Evolutionary conservation across 2,113 vertebrate species (phyloP), one percentile per base, ranked within the genome.

Genomic region (Tragulus kanchil): DNA sequence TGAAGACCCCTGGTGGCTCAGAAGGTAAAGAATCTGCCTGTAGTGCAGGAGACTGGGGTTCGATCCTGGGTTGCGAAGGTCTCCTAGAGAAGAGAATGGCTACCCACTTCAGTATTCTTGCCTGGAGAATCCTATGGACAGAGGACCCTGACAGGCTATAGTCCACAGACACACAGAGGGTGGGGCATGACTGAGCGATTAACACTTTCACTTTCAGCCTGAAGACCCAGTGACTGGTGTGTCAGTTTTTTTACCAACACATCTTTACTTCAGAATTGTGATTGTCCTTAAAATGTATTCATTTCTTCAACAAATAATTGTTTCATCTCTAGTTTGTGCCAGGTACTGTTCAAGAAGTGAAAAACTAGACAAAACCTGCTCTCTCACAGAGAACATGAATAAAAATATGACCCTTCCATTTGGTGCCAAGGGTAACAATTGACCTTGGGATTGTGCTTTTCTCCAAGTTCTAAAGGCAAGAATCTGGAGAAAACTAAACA

Each of bases 241-340:
- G 2, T 11, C 86, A 62, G 16, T 6, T 89, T 89, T n/a, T 54
- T 78, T 79, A 65, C 5, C 36, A 8, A 25, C 54, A 58, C 11
- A 58, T 45, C 69, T 45, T 73, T 45, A 64, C 36, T 87, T 87
- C 26, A 15, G 69, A 79, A 13, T 48, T 93, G 79, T 16, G 28
- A 77, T 86, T 93, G 89, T 50, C 26, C 67, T 54, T 36, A 75
- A 83, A 58, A 42, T 45, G 1, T 77, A 90, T 59, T 81, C 6
- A 58, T 95, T 56, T 92, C 67, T 95, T 89, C 21, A 65, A 82
- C 23, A 65, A 93, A 92, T 71, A 62, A 48, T 69, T 21, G 69
- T 65, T 89, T 93, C 12, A 69, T 95, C 58, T 89, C n/a, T 91
- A 36, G 21, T 81, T 13, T 71, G 13, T 81, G 36, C n/a, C 42